Evolutionary conservation across 2,888 invertebrate species (phyloP), one percentile per base, ranked within the genome.

Genomic region (Lycophotia porphyrea): DNA sequence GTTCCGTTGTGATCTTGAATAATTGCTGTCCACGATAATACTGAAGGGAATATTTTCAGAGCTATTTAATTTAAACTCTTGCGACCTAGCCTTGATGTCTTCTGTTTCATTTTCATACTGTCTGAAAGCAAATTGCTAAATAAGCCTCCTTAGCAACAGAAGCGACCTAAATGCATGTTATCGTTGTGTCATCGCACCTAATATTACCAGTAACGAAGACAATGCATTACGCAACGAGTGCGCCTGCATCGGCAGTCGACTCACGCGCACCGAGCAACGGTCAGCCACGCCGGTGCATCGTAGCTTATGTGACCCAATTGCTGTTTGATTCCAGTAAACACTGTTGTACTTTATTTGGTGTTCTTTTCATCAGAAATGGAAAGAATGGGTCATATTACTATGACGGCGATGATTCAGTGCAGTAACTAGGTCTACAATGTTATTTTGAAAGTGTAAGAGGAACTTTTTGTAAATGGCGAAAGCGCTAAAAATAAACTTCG

Each of bases 201-300:
- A 87, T 88, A 90, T 90, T 90, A 90, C 86, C 89, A 88, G 86
- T 81, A 86, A 87, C 76, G 87, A 89, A 91, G 92, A 94, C 94
- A 94, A 93, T 93, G 89, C 90, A 91, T 95, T 95, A 94, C 92
- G 92, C 93, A 95, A 95, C 89, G 84, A 84, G 76, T 81, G 73
- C 77, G 84, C 78, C 87, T 89, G 89, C 92, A 94, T 96, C 92
- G 88, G 90, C 87, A 96, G 82, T 90, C 95, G 76, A 74, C 90
- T 88, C 96, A 96, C 95, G 96, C 94, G 91, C 93, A 88, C 39
- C 89, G 88, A 87, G 87, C 94, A 96, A 96, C 96, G 95, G 96
- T 96, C 92, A 91, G 81, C 87, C 89, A 85, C 76, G 87, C 89
- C 89, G 85, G 87, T 90, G 89, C 90, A 90, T 91, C 92, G 92